Evolutionary conservation across 2,888 invertebrate genomes (phyloP).

Genomic region (Aelia acuminata): DNA sequence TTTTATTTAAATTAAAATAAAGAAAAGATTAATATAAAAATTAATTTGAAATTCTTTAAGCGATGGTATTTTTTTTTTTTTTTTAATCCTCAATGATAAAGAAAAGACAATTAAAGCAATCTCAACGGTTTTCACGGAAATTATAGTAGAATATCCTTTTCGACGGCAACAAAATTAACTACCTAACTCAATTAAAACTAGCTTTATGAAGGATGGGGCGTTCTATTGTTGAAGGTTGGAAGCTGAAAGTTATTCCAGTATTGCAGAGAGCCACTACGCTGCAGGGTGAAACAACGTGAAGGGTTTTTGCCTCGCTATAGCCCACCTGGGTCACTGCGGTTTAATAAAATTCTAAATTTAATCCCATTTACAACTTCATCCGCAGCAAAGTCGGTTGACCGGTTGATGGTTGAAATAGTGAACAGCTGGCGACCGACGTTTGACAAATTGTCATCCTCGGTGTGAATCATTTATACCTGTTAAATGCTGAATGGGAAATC

Average conservation of each 20-base stretch:
- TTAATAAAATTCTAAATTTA: constrained; percentile 33
- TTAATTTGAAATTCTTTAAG: too few relatives aligned
- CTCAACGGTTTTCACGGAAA: too few relatives aligned
- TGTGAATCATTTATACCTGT: background rate
- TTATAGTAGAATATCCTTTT: too few relatives aligned
- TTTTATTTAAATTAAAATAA: too few relatives aligned
- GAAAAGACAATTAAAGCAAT: too few relatives aligned
- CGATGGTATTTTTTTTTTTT: too few relatives aligned
- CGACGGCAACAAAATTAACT: too few relatives aligned
- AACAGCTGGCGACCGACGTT: background rate
- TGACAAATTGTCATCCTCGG: background rate
- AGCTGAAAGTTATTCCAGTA: background rate
- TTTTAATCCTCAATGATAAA: too few relatives aligned
- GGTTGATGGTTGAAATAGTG: constrained; percentile 4
- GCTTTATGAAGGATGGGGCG: background rate
- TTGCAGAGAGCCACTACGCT: background rate
- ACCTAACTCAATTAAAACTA: background rate
- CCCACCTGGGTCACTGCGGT: constrained; percentile 13
- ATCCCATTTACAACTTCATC: constrained; percentile 34
- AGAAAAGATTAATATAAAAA: too few relatives aligned
- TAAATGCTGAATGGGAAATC: background rate
- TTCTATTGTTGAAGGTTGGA: background rate
- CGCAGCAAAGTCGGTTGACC: background rate
- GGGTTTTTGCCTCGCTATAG: background rate
- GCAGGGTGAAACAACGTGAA: background rate